Evolutionary conservation across 2,888 invertebrate genomes (phyloP), one percentile per base, ranked within the genome.

Genomic region (Suillia variegata): DNA sequence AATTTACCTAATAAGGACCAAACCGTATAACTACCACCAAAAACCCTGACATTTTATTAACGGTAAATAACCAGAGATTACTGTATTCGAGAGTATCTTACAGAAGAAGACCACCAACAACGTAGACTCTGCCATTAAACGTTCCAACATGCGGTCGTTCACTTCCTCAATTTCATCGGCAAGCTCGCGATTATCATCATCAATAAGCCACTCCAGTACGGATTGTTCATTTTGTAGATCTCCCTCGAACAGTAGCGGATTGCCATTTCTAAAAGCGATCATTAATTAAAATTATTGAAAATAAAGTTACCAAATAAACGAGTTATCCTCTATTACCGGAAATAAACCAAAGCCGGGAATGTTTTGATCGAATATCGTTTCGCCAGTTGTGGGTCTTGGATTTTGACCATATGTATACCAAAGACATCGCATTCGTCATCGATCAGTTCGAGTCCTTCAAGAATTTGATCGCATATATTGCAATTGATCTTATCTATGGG

Each of bases 151-250:
- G 70, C 93, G 87, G 22, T 90, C 90, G 75, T 96, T 96, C 8
- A 96, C 94, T 31, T 93, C 91, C 83, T 96, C 96, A 68, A 96
- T 96, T 84, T 96, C 95, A 82, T 96, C 96, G 18, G 94, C 94
- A 68, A 96, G 80, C 83, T 96, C 96, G 13, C 96, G 87, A 78
- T 95, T 96, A 66, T 96, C 95, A 75, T 96, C 96, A 78, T 96
- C 95, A 67, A 93, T 90, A 2, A 96, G 84, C 96, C 96, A 96
- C 81, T 96, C 95, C 55, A 96, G 83, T 22, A 96, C 94, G 0
- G 92, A 92, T 73, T 94, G 92, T 82, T 95, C 94, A 75, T 95
- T 95, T 82, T 94, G 94, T 52, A 96, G 83, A 82, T 96, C 95
- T 22, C 95, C 95, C 87, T 94, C 94, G 74, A 91, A 94, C 6